Conservation (phyloP, 92 coral and sea anemone genomes). For the Porites evermanni region DNA sequence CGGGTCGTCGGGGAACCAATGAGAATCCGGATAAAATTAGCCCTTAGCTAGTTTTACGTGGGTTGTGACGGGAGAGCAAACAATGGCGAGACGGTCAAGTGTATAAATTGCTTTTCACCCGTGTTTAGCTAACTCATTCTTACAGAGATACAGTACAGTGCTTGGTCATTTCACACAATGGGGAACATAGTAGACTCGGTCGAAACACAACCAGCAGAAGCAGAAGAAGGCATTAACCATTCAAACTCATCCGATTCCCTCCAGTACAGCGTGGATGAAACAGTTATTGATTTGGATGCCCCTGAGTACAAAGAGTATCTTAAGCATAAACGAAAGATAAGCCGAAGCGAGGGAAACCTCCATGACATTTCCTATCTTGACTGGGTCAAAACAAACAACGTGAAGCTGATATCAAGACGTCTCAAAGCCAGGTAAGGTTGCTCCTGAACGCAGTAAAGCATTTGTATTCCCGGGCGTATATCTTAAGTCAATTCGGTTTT, state of each 20-base stretch:
- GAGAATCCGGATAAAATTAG: constrained; percentile 16
- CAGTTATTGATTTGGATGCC: constrained; percentile 44
- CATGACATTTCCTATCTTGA: constrained; percentile 15
- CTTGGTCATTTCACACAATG: constrained; percentile 3
- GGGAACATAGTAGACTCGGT: constrained; percentile 25
- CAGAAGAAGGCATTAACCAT: neutral
- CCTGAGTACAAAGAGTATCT: constrained; percentile 47
- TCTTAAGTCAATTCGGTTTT: neutral
- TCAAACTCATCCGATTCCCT: constrained; percentile 13
- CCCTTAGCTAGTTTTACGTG: constrained; percentile 28
- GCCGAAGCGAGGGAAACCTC: constrained; percentile 42
- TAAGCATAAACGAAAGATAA: constrained; percentile 15
- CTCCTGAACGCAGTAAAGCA: neutral
- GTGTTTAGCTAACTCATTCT: constrained; percentile 16
- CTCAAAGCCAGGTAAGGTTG: neutral
- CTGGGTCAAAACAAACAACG: constrained; percentile 33
- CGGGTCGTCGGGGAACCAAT: constrained; percentile 34
- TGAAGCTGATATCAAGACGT: neutral
- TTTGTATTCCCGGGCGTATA: neutral
- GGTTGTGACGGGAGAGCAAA: constrained; percentile 2
- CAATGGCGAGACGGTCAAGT: constrained; percentile 33
- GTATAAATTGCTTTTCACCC: constrained; percentile 18
- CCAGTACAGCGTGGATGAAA: neutral
- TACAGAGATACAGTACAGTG: neutral
- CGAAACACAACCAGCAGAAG: constrained; percentile 11